Evolutionary conservation across 2,113 vertebrate genomes (phyloP), one percentile per base, ranked within the genome.

Genomic region (Toxostoma redivivum): DNA sequence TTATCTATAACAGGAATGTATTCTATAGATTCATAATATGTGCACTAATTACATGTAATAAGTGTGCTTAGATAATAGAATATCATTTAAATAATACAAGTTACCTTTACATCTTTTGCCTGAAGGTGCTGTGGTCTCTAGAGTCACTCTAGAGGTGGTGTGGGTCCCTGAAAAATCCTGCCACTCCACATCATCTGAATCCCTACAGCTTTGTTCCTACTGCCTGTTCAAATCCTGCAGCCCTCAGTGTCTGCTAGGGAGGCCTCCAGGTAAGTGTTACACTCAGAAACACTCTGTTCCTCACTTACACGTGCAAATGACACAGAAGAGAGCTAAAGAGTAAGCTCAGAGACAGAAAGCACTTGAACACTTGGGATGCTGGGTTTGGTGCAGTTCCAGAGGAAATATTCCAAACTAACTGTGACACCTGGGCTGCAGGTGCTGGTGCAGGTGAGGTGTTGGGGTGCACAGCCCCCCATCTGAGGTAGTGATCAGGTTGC

Each of bases 401-500:
- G 42, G 35, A 47, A n/a, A 21, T 44, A 23, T 3, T 70, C 40
- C 3, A 8, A 50, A 64, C 56, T 12, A 66, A 18, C 2, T 0
- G 2, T 33, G n/a, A 15, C 2, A 2, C 4, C 11, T 7, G 44
- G 22, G 21, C 22, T 48, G 50, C 21, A 10, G 1, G 4, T 2
- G 5, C 8, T 45, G 57, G 35, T 80, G 57, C 27, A 56, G 66
- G 3, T 20, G 33, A 11, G 20, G 3, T 47, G 30, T 23, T 58
- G 21, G 27, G 37, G 28, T 19, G 51, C 60, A 84, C 23, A 40
- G 12, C 10, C 24, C 9, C 35, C 62, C 15, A 3, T 8, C 44
- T 20, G 58, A 12, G 16, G 23, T 31, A 42, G 20, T 2, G 6
- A 27, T 25, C 50, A 40, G 53, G 14, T 5, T 88, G 58, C 20